A percentile compares a stretch with the other conserved stretches of the same genome.
phyloP scores from a whole-genome alignment of 2,113 vertebrate genomes.

The Coreoperca whiteheadi region DNA sequence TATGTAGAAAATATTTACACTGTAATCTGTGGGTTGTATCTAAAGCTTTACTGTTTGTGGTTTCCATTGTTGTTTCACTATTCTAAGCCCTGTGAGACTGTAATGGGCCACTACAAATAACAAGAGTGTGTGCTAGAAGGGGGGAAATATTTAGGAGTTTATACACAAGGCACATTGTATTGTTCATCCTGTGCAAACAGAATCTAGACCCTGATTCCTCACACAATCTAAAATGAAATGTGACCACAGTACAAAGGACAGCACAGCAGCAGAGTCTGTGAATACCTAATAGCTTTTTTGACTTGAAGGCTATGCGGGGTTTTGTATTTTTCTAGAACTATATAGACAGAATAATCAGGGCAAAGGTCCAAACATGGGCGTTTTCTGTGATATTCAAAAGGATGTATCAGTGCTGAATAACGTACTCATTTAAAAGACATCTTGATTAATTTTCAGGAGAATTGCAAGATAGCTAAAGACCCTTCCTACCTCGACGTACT shows the following conservation, averaged over 20 bases:
- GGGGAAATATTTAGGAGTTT: not conserved
- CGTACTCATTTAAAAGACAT: not conserved
- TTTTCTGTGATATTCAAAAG: not conserved
- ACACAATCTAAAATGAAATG: not conserved
- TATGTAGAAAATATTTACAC: not conserved
- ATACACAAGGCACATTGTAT: not conserved
- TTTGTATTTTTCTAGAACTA: not conserved
- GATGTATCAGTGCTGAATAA: not conserved
- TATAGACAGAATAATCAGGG: not conserved
- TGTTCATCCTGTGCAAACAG: not conserved
- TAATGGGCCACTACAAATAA: not conserved
- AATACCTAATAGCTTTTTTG: not conserved
- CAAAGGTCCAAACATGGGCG: not conserved
- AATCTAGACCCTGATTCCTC: not conserved
- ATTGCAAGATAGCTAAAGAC: not conserved
- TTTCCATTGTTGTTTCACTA: not conserved
- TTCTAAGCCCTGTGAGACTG: not conserved
- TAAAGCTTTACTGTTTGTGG: not conserved
- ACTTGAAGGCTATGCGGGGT: not conserved
- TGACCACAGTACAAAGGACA: not conserved
- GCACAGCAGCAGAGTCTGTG: not conserved
- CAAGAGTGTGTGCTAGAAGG: not conserved
- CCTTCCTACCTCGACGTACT: conserved; percentile 1
- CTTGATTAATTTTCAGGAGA: not conserved
- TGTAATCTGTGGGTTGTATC: not conserved